Evolutionary conservation across 2,113 vertebrate species (phyloP), one percentile per base, ranked within the genome.

Genomic region (Dicentrarchus labrax): DNA sequence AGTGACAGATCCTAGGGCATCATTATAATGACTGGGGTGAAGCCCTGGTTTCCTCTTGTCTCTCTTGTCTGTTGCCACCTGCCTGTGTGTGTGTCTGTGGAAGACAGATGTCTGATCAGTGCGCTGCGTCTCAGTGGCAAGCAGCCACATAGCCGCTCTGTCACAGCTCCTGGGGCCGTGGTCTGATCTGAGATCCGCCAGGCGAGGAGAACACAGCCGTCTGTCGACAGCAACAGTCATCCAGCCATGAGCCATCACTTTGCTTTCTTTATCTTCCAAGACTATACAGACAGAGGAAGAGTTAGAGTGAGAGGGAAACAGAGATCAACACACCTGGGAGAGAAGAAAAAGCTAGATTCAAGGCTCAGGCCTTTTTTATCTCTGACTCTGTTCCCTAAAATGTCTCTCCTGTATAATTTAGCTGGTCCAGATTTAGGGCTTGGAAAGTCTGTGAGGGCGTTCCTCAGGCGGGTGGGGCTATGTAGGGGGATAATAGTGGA

Each of bases 401-500:
- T 76, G 75, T 80, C 84, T 84, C 86, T 86, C 39, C 92, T 92
- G 69, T 94, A 80, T 94, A 93, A 95, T 94, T 94, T 92, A 88
- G 84, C 73, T 39, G 21, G 73, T 86, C 83, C 81, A 80, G 88
- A 93, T 93, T 93, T 92, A 91, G 90, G 76, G 87, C 88, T 91
- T 87, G 85, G 93, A 85, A 85, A 90, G 81, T 67, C 47, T 59
- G 17, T 10, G 82, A 89, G 84, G 90, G 88, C 87, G 86, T 94
- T 91, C 72, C 92, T 86, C n/a, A 0, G 57, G 75, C 62, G 92
- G 91, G 92, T 85, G 88, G 91, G 80, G 92, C 85, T 75, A 71
- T 43, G 76, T n/a, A 43, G 65, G 54, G 87, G 86, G 84, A 90
- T 90, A 87, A 91, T 91, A 61, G 86, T 64, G 77, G 85, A 89